Conservation (phyloP, 37 sponge, comb jelly and placozoan species). For the Cliona cf. orientalis region DNA sequence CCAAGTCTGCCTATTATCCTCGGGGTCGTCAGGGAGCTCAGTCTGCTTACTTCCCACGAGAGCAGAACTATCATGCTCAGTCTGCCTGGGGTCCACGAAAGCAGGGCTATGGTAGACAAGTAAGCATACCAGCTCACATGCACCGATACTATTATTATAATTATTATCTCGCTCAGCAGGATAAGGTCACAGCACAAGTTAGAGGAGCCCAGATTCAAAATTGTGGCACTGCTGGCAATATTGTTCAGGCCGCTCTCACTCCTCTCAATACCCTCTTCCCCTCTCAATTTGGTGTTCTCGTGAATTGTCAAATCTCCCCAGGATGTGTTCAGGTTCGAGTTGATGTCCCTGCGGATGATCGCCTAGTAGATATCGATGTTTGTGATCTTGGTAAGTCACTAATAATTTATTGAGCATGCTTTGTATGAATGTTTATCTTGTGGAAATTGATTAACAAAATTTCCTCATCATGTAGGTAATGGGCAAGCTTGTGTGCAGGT, state of each 20-base stretch:
- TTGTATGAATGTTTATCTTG: neutral
- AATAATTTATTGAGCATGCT: neutral
- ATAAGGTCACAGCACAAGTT: neutral
- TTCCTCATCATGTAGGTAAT: neutral
- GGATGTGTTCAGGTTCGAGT: conserved; percentile 1
- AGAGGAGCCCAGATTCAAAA: neutral
- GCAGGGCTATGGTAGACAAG: too few species aligned
- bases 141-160: too few species aligned
- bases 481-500: neutral
- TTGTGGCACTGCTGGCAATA: conserved; percentile 8
- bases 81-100: too few species aligned
- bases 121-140: too few species aligned
- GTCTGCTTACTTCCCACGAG: too few species aligned
- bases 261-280: neutral
- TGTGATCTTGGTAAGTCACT: neutral
- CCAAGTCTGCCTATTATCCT: too few species aligned
- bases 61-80: too few species aligned
- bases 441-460: neutral
- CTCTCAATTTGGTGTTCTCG: neutral
- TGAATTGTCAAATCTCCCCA: neutral
- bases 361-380: neutral
- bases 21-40: too few species aligned
- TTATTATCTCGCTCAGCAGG: too few species aligned
- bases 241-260: neutral
- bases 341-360: neutral